Evolutionary conservation across 2,888 invertebrate species (phyloP), one percentile per base, ranked within the genome.

Genomic region (Lypha dubia): DNA sequence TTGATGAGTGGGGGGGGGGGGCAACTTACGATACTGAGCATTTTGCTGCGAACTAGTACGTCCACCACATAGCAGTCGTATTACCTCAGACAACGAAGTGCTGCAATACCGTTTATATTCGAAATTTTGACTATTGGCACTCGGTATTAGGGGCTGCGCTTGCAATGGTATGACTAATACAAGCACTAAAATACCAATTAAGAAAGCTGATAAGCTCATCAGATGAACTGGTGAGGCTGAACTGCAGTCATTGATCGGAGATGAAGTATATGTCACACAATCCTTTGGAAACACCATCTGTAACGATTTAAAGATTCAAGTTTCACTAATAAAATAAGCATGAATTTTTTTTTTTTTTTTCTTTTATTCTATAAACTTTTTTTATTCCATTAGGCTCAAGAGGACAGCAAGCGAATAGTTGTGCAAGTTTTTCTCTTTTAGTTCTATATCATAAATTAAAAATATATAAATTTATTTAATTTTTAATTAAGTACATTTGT

Each of bases 41-140:
- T 85, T 85, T 79, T 85, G 85, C 17, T 86, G 85, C 8, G 88
- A 86, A 82, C 86, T 87, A 76, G 79, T 86, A 77, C 79, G 86
- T 22, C 86, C 87, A 53, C 88, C 88, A 71, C 88, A 88, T 46
- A 88, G 86, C 9, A 87, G 60, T 56, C 85, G 80, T 60, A 88
- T 75, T 24, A 86, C 84, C 49, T 88, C 88, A 20, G 86, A 71
- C 65, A 88, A 75, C 6, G 87, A 86, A 67, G 68, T 83, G 56
- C 87, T 88, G 85, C 88, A 88, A 71, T 88, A 88, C 49, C 87
- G 86, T 79, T 87, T 87, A 28, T 87, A 85, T 79, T 87, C 87
- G 51, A 87, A 79, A 79, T 83, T 83, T 24, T 51, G 41, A 53
- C 71, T 80, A 82, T 83, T 83, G 79, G 41, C 65, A 53, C 86